A percentile compares a stretch with the other conserved stretches of the same genome.
phyloP scores from a whole-genome alignment of 1,140 invertebrate genomes.

The Rhyacophila brunnea region DNA sequence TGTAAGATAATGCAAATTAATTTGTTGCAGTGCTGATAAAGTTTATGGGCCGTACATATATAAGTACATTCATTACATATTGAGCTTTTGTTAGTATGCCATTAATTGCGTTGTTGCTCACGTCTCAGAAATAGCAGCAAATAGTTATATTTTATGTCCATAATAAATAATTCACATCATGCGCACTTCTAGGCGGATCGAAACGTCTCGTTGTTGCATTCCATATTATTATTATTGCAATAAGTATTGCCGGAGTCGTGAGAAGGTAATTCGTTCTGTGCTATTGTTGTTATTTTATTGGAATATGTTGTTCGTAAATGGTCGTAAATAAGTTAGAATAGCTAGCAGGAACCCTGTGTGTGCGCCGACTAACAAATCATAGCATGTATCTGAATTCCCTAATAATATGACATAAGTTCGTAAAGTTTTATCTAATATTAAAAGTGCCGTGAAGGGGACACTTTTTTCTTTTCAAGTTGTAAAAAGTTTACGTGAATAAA shows the following conservation, averaged over 20 bases:
- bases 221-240: background rate
- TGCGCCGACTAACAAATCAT: constrained; percentile 16
- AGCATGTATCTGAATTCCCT: too few species aligned
- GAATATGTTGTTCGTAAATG: constrained; percentile 24
- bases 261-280: constrained; percentile 24
- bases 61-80: too few species aligned
- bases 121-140: background rate
- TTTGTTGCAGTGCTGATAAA: too few species aligned
- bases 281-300: constrained; percentile 34
- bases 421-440: too few species aligned
- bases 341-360: constrained; percentile 11
- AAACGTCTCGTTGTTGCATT: constrained; percentile 10
- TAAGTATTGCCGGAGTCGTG: constrained; percentile 14
- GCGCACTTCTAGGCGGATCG: constrained; percentile 2
- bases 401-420: too few species aligned
- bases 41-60: too few species aligned
- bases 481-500: too few species aligned
- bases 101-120: too few species aligned
- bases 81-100: too few species aligned
- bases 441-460: too few species aligned
- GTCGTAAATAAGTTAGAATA: constrained; percentile 31
- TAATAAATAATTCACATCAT: background rate
- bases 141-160: constrained; percentile 1
- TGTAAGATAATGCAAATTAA: too few species aligned
- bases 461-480: too few species aligned